Evolutionary conservation across 2,113 vertebrate genomes (phyloP), one percentile per base, ranked within the genome.

Genomic region (Cichladusa arquata): DNA sequence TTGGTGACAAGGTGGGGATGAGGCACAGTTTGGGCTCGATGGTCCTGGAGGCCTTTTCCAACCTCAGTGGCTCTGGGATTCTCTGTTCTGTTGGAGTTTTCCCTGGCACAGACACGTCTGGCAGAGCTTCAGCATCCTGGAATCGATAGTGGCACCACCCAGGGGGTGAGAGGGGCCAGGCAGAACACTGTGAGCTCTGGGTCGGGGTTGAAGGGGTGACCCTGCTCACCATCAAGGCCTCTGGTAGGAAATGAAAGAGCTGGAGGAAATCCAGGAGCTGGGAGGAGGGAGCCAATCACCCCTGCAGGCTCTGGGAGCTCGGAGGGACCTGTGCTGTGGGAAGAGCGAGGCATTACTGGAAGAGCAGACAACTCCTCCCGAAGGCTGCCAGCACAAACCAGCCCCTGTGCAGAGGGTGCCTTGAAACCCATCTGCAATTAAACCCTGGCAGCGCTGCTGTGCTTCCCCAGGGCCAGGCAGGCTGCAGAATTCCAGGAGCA

Each of bases 1-100:
- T 22, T 42, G 34, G 58, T 5, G 50, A 81, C 58, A 57, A 13
- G 24, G 44, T 33, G 25, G 47, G 24, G 2, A 36, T 19, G 0
- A 0, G 5, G 11, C 62, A 76, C 29, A 61, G 14, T 1, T 15
- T 3, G 47, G 61, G 1, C 9, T 47, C 0, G 0, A 5, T 47
- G 17, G 3, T 12, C 62, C 23, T 23, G 47, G 62, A 69, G 25
- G 5, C 0, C 25, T 77, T 69, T 36, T 13, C 62, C 34, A 48
- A 0, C 40, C 54, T 19, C 3, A 1, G 14, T 19, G 11, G 7
- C 7, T 25, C n/a, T 0, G 1, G 19, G 14, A 48, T 69, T 70
- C 29, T 54, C 29, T 31, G 40, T 42, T n/a, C 50, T 64, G 34
- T 26, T 26, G 33, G 60, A 77, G 17, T 14, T 66, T 69, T 4